Conservation (phyloP, 1,140 invertebrate genomes). For the Cydia pomonella region DNA sequence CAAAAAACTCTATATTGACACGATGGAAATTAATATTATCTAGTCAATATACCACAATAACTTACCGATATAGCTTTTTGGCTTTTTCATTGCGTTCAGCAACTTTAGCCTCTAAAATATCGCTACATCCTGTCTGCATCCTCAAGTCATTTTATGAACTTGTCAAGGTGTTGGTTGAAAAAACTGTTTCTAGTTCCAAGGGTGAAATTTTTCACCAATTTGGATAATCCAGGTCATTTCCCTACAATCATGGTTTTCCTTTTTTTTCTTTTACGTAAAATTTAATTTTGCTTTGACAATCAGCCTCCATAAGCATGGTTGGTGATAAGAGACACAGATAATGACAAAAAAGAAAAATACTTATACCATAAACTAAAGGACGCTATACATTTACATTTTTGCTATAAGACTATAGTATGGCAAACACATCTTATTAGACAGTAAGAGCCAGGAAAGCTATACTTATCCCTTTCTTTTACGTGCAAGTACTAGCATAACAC, state of each 20-base stretch:
- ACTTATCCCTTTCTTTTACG: too few species aligned
- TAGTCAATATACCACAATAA: background rate
- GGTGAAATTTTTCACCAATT: conserved; percentile 18
- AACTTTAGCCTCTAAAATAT: conserved; percentile 65
- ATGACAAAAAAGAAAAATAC: background rate
- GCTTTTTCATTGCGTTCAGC: conserved; percentile 66
- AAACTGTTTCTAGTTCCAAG: conserved; percentile 41
- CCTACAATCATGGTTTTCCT: conserved; percentile 13
- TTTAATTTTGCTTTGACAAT: conserved; percentile 22
- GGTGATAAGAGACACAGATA: conserved; percentile 12
- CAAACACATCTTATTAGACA: too few species aligned
- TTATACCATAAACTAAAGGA: background rate
- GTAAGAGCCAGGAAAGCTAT: too few species aligned
- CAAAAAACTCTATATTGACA: background rate
- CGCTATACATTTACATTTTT: too few species aligned
- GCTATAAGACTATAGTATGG: too few species aligned
- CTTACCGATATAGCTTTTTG: conserved; percentile 73
- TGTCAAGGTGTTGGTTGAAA: conserved; percentile 64
- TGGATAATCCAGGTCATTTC: conserved; percentile 18
- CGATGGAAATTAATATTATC: background rate
- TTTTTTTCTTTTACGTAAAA: conserved; percentile 15
- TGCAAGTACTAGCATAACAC: too few species aligned
- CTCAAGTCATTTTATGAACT: conserved; percentile 75
- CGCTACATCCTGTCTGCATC: conserved; percentile 72
- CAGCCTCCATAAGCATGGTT: conserved; percentile 26